Percentiles rank a stretch among this genome's conserved stretches.
Evolutionary conservation across 1,140 invertebrate species (phyloP).

Genomic region (Pygmarrhopalites habei): DNA sequence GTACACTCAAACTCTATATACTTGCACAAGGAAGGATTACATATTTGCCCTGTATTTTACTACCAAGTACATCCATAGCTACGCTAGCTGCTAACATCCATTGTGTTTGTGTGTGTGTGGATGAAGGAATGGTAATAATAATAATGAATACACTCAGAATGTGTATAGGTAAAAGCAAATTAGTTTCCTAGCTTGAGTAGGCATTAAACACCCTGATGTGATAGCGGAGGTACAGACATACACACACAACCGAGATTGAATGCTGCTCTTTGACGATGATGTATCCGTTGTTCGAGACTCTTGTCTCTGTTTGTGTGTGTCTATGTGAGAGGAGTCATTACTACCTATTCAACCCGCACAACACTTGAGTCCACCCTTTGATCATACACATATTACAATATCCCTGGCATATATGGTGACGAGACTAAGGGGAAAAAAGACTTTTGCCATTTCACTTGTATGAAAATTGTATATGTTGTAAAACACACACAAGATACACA

Average conservation of each 20-base stretch:
- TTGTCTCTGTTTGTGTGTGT: background rate
- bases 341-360: background rate
- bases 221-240: background rate
- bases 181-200: slow-evolving; percentile 25
- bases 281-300: background rate
- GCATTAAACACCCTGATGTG: slow-evolving; percentile 23
- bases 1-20: background rate
- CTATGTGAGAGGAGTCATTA: background rate
- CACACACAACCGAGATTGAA: background rate
- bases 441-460: background rate
- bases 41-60: background rate
- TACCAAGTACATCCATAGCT: too few relatives aligned
- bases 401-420: background rate
- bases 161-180: slow-evolving; percentile 10
- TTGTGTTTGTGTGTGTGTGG: too few relatives aligned
- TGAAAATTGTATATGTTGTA: background rate
- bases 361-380: slow-evolving; percentile 14
- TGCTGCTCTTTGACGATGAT: background rate
- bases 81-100: too few relatives aligned
- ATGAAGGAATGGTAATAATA: too few relatives aligned
- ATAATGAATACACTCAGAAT: background rate
- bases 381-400: background rate
- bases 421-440: background rate
- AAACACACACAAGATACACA: background rate
- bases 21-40: background rate